These are phyloP conservation scores for Vombatus ursinus DNA, from an alignment of 2,113 vertebrate genomes.

Conservation along the genomic window DNA sequence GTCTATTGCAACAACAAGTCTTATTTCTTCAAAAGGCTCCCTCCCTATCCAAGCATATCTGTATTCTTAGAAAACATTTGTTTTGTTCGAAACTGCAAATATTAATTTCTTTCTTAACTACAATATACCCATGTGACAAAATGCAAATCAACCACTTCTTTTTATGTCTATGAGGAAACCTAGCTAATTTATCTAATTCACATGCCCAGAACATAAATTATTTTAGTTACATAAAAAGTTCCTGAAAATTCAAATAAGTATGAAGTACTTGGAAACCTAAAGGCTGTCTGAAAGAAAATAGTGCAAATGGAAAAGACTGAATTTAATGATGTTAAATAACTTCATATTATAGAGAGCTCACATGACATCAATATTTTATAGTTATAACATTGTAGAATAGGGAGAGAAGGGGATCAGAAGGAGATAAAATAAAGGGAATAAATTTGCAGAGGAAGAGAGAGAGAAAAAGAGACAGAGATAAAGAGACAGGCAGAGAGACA, in stretches of 20 bases:
- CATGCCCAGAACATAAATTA: background rate
- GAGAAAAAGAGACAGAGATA: too few species aligned
- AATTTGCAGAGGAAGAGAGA: background rate
- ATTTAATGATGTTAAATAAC: background rate
- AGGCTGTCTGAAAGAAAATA: background rate
- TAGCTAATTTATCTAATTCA: background rate
- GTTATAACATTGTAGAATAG: background rate
- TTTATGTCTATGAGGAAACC: background rate
- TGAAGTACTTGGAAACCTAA: background rate
- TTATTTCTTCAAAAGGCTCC: background rate
- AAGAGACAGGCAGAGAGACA: too few species aligned
- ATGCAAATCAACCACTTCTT: background rate
- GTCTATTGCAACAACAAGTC: background rate
- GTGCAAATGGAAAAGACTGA: background rate
- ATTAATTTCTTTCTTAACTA: background rate
- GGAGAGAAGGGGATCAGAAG: background rate
- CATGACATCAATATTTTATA: background rate
- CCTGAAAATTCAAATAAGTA: background rate
- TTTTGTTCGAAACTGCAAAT: background rate
- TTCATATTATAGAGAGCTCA: background rate
- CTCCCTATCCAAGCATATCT: background rate
- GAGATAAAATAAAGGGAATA: background rate
- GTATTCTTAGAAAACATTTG: background rate
- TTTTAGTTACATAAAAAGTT: background rate
- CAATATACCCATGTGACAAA: background rate